These are phyloP conservation scores for Chondrosia reniformis DNA, from an alignment of 37 sponge, comb jelly and placozoan genomes.

Conservation along the genomic window DNA sequence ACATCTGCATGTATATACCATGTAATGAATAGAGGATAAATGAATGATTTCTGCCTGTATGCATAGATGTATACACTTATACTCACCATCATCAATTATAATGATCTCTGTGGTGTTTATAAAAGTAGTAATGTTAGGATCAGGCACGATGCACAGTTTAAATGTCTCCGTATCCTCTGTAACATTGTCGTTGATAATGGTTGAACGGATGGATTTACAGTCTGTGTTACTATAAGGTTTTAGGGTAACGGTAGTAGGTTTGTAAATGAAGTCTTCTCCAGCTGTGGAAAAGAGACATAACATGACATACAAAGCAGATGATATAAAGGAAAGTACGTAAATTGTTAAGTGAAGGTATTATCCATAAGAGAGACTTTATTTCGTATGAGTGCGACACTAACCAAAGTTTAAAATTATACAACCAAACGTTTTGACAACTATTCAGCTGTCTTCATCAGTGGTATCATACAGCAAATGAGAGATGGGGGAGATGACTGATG, in stretches of 20 bases:
- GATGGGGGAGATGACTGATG: too few relatives aligned
- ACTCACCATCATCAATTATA: neutral
- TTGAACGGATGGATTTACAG: neutral
- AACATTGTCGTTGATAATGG: neutral
- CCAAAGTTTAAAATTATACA: too few relatives aligned
- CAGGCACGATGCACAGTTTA: neutral
- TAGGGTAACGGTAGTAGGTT: neutral
- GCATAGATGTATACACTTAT: neutral
- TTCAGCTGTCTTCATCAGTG: too few relatives aligned
- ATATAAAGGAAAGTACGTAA: too few relatives aligned
- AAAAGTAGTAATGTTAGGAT: neutral
- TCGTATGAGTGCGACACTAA: too few relatives aligned
- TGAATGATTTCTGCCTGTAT: neutral
- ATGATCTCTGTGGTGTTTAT: neutral
- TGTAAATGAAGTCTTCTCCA: neutral
- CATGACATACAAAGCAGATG: too few relatives aligned
- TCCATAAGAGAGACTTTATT: too few relatives aligned
- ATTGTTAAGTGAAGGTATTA: too few relatives aligned
- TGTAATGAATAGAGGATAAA: neutral
- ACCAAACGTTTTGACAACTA: too few relatives aligned
- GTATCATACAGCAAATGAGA: too few relatives aligned
- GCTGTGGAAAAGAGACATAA: neutral
- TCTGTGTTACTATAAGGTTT: too few relatives aligned
- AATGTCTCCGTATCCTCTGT: constrained; percentile 5
- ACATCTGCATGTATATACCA: neutral